These are phyloP conservation scores for Hyphantria cunea DNA, from an alignment of 1,140 invertebrate genomes.

Conservation along the genomic window DNA sequence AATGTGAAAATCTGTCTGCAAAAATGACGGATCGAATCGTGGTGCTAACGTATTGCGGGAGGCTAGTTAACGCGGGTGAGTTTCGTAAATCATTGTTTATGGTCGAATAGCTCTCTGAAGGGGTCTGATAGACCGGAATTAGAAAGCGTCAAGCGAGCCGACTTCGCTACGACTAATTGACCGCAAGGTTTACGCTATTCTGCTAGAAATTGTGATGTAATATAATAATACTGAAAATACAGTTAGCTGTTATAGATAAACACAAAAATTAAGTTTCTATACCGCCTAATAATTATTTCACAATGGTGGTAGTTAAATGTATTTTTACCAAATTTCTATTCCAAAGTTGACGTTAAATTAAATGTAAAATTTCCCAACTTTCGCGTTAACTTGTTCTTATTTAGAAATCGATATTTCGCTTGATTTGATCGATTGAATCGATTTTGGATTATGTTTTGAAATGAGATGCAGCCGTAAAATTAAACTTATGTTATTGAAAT, in stretches of 20 bases:
- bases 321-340: constrained; percentile 12
- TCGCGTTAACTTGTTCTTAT: constrained; percentile 11
- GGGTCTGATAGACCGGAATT: constrained; percentile 69
- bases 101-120: constrained; percentile 71
- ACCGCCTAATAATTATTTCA: constrained; percentile 11
- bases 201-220: constrained; percentile 61
- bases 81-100: constrained; percentile 79
- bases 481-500: background rate
- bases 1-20: constrained; percentile 43
- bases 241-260: constrained; percentile 5
- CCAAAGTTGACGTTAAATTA: constrained; percentile 23
- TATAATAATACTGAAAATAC: constrained; percentile 33
- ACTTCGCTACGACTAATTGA: constrained; percentile 69
- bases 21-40: constrained; percentile 56
- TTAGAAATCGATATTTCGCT: constrained; percentile 14
- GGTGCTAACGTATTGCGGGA: constrained; percentile 49
- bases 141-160: constrained; percentile 73
- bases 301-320: constrained; percentile 8
- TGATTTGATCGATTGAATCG: background rate
- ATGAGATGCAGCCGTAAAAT: constrained; percentile 9
- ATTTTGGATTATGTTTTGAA: constrained; percentile 10
- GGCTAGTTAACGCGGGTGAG: constrained; percentile 48
- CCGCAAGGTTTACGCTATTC: constrained; percentile 74
- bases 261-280: constrained; percentile 8
- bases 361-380: constrained; percentile 7